Evolutionary conservation across 2,797 vertebrate species (phyloP).

Genomic region (Pogonophryne albipinna): DNA sequence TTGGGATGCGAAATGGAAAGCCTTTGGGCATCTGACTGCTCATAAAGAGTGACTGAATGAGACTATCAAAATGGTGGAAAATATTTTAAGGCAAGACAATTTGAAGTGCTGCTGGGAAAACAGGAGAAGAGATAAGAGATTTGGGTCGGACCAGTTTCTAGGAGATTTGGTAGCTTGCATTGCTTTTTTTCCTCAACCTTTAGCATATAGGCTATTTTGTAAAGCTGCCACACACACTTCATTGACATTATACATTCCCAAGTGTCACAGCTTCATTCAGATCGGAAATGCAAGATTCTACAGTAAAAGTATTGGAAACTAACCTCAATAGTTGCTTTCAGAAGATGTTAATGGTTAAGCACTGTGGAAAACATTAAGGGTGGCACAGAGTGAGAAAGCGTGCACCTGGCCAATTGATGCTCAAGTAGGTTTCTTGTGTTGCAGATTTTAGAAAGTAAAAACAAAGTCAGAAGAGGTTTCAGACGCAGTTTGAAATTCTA

Average conservation of each 20-base stretch:
- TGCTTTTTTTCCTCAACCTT: constrained; percentile 49
- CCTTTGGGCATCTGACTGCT: constrained; percentile 10
- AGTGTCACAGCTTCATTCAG: constrained; percentile 4
- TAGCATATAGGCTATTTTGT: constrained; percentile 55
- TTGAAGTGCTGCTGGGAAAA: not conserved
- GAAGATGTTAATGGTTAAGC: no score
- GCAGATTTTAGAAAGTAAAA: no score
- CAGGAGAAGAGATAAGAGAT: not conserved
- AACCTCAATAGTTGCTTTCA: no score
- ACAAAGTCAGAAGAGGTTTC: no score
- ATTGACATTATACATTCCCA: constrained; percentile 28
- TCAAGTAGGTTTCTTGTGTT: no score
- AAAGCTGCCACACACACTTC: constrained; percentile 28
- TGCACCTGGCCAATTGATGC: no score
- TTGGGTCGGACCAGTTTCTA: constrained; percentile 29
- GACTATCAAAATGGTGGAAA: constrained; percentile 17
- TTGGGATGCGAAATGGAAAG: constrained; percentile 20
- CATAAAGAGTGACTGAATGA: constrained; percentile 3
- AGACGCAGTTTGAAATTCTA: no score
- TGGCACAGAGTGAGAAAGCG: no score
- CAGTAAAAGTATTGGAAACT: no score
- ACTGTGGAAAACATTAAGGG: no score
- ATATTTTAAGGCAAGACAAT: constrained; percentile 27
- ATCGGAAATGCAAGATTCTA: constrained; percentile 11
- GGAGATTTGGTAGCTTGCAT: constrained; percentile 30